Evolutionary conservation across 2,888 invertebrate genomes (phyloP), one percentile per base, ranked within the genome.

Genomic region (Candidula unifasciata): DNA sequence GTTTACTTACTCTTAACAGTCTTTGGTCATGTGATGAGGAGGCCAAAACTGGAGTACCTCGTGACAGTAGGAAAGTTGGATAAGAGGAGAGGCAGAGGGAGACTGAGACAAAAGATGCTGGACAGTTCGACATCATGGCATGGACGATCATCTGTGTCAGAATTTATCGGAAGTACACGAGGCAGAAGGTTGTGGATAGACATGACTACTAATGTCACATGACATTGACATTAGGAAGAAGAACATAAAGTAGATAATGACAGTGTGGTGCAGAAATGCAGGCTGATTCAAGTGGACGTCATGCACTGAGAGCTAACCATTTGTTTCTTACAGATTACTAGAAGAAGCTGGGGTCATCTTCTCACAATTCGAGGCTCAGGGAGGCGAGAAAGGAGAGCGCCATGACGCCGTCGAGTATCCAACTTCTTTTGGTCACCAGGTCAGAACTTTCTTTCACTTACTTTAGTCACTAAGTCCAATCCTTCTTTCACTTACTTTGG

Each of bases 301-400:
- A n/a, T 6, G 27, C 27, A n/a, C 13, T 3, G 8, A n/a, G 10
- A 27, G 13, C 27, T 13, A n/a, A 27, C 66, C 27, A 24, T 66
- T 66, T 44, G 44, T 44, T 13, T 0, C 27, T 21, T 33, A 18
- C 64, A 83, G 83, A 21, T 60, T 83, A 13, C 78, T 69, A 37
- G 24, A 16, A 18, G 83, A 83, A 57, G 78, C 83, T 44, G 27
- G 21, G 18, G 33, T n/a, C 33, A 83, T 83, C 57, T 78, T 37
- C 27, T 54, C 52, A 35, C 10, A 78, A 30, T 83, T 79, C 54
- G 78, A 83, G 24, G 77, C 83, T n/a, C 16, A 78, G 18, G 78
- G 78, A 1, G 69, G 68, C 10, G 35, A 37, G 18, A 83, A 79
- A 52, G 79, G 77, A 68, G 66, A 52, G 21, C 71, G 30, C 44